Base-by-base conservation (phyloP, 1,140 invertebrate genomes). In the Drosophila malerkotliana region DNA sequence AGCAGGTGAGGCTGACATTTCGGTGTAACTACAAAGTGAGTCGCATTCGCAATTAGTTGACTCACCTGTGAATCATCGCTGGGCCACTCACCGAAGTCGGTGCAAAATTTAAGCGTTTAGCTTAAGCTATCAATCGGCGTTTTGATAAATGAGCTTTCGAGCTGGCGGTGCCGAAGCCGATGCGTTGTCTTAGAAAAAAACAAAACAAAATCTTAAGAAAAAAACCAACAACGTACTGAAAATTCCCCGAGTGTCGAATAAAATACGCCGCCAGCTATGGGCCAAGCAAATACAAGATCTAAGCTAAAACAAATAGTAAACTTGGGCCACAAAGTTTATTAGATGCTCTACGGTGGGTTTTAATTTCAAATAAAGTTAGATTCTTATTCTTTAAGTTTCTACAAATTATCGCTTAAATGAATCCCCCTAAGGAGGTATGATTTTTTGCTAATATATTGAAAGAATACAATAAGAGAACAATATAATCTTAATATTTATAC, bases 181-280 rank as follows among this genome's bases (percentile, higher is more conserved):
- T 82, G 78, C 61, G 78, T 71, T 79, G 79, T 83, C 49, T 79
- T 63, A 68, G 61, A 67, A 74, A 37, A 64, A 44, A 45, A 44
- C 52, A 67, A 47, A 47, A 47, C 15, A 47, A 21, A 47, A 47
- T 12, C 12, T 10, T 12, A 47, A 47, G 12, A 47, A 18, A 18
- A 47, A 67, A 62, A 51, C 47, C 32, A 41, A 66, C 61, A 63
- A 77, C 71, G 61, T 45, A 67, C 63, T 62, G 34, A 79, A 85
- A 84, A 80, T 76, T 79, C 80, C 75, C 73, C 67, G 52, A 57
- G 63, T 71, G 52, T 71, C 44, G 67, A 79, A 18, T 76, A 41
- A 80, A 79, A 84, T 84, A 59, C 77, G 62, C 81, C 81, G 61
- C 51, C 66, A 84, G 81, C 81, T 85, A 84, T 85, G 81, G 81